Evolutionary conservation across 2,888 invertebrate genomes (phyloP).

Genomic region (Luperina nickerlii): DNA sequence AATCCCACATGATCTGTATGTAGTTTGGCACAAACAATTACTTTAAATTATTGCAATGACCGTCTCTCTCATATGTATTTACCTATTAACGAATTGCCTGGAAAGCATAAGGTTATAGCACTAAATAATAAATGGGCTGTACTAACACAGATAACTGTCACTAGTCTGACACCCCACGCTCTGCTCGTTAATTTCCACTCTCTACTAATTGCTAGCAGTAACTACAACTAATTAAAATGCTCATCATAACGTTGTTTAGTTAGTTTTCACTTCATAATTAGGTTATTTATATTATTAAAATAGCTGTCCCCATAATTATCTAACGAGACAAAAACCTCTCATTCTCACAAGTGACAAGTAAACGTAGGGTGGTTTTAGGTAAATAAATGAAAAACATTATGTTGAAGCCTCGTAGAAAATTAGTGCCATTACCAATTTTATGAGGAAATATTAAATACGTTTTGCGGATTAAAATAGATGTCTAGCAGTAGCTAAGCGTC

Average conservation of each 20-base stretch:
- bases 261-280: slow-evolving; percentile 34
- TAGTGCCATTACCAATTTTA: slow-evolving; percentile 3
- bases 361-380: neutral
- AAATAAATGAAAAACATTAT: neutral
- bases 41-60: neutral
- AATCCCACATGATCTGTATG: neutral
- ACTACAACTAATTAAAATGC: slow-evolving; percentile 38
- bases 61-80: neutral
- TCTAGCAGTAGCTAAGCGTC: too few species aligned
- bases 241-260: neutral
- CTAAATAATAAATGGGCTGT: neutral
- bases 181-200: slow-evolving; percentile 30
- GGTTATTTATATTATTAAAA: neutral
- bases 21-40: neutral
- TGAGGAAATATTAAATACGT: slow-evolving; percentile 6
- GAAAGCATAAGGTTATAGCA: neutral
- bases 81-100: neutral
- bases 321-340: neutral
- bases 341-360: neutral
- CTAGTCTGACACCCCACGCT: neutral
- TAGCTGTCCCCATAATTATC: neutral
- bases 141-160: neutral
- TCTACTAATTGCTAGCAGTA: slow-evolving; percentile 19
- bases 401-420: too few species aligned
- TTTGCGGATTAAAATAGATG: neutral